Conservation (phyloP, 2,888 invertebrate species). For the Dasysyrphus albostriatus region DNA sequence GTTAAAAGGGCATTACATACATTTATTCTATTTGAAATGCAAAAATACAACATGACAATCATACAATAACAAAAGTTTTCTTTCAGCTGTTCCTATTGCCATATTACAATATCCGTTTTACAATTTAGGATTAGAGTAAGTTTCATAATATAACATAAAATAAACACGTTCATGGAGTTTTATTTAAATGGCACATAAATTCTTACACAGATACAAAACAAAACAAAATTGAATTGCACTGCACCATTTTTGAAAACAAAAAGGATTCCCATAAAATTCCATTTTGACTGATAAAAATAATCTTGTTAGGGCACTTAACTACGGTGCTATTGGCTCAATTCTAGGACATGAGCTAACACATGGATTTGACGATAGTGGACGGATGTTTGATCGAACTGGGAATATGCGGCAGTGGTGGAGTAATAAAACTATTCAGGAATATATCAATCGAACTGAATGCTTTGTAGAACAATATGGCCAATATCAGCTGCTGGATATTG, state of each 20-base stretch:
- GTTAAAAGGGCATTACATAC: background rate
- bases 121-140: conserved; percentile 93
- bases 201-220: conserved; percentile 37
- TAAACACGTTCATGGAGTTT: background rate
- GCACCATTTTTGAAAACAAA: conserved; percentile 12
- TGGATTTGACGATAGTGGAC: conserved; percentile 85
- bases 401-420: conserved; percentile 97
- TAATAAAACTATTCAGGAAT: conserved; percentile 89
- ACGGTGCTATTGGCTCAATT: conserved; percentile 91
- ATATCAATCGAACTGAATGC: conserved; percentile 91
- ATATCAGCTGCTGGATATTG: conserved; percentile 87
- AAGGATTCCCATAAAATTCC: background rate
- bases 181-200: conserved; percentile 46
- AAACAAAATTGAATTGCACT: conserved; percentile 16
- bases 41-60: background rate
- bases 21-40: background rate
- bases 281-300: conserved; percentile 6
- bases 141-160: conserved; percentile 76
- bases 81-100: conserved; percentile 92
- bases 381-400: conserved; percentile 93
- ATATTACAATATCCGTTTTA: conserved; percentile 94
- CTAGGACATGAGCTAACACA: conserved; percentile 90
- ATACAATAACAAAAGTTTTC: conserved; percentile 12
- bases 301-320: conserved; percentile 89
- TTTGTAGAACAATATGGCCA: conserved; percentile 93